Base-by-base conservation (phyloP, 2,797 vertebrate species). In the Mionectes olivaceus region DNA sequence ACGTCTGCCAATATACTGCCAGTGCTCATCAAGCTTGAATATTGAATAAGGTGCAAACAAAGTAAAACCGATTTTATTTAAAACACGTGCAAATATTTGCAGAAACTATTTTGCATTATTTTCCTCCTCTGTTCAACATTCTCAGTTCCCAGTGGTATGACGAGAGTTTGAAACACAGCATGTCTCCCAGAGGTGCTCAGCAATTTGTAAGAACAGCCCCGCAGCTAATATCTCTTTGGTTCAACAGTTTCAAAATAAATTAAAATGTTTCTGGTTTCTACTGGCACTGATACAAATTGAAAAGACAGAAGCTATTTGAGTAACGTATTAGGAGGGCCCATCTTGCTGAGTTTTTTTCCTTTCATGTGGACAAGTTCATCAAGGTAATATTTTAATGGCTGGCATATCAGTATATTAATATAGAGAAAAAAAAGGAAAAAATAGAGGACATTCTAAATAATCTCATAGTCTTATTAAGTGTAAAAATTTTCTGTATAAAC, bases 121-220 rank as follows among this genome's bases (percentile, higher is more conserved):
- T 93, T 90, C 61, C 15, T 93, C 19, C 55, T 92, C 81, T 76
- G 24, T 93, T 96, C 83, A 94, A 23, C 37, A 70, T 70, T 93
- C 64, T 80, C 21, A 39, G 52, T 67, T 93, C 92, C 92, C 92
- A 74, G 80, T 59, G 49, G 90, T 59, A 69, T 41, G 59, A 65
- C 19, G 60, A 93, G 55, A 79, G 43, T 61, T 79, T 86, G 69
- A 93, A 91, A 78, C 24, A 68, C 59, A 73, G 49, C 80, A 67
- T 43, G 30, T 60, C 32, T 96, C 93, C 92, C 92, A 92, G 88
- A 90, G 74, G 90, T 94, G 71, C 52, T 80, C 81, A 87, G 75
- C 88, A 95, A 89, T 95, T 95, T 96, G 69, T 92, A 94, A 94
- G 90, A 95, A 90, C 87, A 96, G 24, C 59, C 77, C 80, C 90